These are phyloP conservation scores for Stichopus horrens DNA, from an alignment of 53 echinoderm and acorn worm species.

Conservation along the genomic window DNA sequence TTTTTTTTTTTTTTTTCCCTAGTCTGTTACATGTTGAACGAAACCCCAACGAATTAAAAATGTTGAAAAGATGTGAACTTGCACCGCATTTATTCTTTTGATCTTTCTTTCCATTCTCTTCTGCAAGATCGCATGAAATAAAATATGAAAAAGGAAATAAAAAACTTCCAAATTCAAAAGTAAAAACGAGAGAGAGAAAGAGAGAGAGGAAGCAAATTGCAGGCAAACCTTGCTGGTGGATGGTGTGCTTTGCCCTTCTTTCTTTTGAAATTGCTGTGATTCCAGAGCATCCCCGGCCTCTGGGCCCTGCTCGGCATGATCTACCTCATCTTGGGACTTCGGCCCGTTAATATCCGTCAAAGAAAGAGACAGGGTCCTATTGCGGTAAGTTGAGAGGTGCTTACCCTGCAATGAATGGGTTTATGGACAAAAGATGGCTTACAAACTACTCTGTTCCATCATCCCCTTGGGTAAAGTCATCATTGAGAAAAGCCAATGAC, in stretches of 20 bases:
- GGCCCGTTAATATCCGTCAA: conserved; percentile 10
- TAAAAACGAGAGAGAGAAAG: not conserved
- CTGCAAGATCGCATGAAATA: not conserved
- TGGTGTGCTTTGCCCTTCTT: conserved; percentile 31
- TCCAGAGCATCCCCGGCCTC: not conserved
- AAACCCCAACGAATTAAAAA: too few relatives aligned
- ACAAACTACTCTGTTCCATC: not conserved
- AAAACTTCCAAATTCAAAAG: not conserved
- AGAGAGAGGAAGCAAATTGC: conserved; percentile 7
- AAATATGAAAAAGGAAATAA: not conserved
- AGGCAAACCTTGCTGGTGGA: conserved; percentile 39
- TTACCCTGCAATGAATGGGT: conserved; percentile 30
- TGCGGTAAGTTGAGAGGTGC: conserved; percentile 23
- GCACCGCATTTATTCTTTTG: too few relatives aligned
- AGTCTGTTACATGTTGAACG: too few relatives aligned
- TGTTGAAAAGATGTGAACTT: too few relatives aligned
- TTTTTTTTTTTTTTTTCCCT: too few relatives aligned
- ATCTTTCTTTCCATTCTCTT: not conserved
- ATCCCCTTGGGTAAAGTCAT: too few relatives aligned
- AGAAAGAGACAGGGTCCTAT: conserved; percentile 42
- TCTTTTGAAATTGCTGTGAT: conserved; percentile 34
- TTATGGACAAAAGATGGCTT: conserved; percentile 14
- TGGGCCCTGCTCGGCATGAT: not conserved
- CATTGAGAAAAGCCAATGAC: too few relatives aligned
- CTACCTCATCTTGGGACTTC: not conserved